phyloP scores from a whole-genome alignment of 1,140 invertebrate species.

The Wasmannia auropunctata region DNA sequence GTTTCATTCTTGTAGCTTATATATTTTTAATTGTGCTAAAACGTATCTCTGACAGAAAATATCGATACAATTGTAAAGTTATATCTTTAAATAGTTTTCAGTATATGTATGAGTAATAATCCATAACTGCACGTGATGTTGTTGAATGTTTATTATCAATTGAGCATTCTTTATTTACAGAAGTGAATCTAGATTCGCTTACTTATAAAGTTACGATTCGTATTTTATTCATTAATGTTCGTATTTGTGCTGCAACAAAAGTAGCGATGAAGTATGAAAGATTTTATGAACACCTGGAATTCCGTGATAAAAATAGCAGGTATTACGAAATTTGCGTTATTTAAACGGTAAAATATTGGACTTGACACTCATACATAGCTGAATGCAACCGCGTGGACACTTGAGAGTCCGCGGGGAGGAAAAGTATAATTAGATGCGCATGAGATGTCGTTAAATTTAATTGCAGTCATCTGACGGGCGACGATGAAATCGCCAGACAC shows the following conservation, averaged over 20 bases:
- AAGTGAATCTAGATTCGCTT: neutral
- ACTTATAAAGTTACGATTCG: conserved; percentile 4
- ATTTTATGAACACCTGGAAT: conserved; percentile 1
- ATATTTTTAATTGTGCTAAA: neutral
- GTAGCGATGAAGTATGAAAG: conserved; percentile 18
- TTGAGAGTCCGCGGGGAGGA: conserved; percentile 57
- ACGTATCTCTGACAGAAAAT: neutral
- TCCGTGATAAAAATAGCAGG: conserved; percentile 29
- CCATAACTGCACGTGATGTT: neutral
- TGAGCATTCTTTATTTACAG: neutral
- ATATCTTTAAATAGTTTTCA: neutral
- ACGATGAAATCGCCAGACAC: conserved; percentile 74
- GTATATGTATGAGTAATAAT: too few species aligned
- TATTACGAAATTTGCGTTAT: conserved; percentile 46
- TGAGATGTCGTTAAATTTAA: conserved; percentile 80
- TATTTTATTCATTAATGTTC: neutral
- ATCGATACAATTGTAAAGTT: neutral
- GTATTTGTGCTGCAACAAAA: neutral
- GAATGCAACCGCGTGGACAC: conserved; percentile 32
- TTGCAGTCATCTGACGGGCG: conserved; percentile 68
- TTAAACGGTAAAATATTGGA: conserved; percentile 26
- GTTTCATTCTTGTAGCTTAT: neutral
- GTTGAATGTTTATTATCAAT: neutral
- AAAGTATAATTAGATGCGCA: conserved; percentile 58
- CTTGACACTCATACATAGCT: conserved; percentile 24